These are phyloP conservation scores for Acropora tenuis DNA, from an alignment of 64 coral and sea anemone genomes.

Conservation along the genomic window DNA sequence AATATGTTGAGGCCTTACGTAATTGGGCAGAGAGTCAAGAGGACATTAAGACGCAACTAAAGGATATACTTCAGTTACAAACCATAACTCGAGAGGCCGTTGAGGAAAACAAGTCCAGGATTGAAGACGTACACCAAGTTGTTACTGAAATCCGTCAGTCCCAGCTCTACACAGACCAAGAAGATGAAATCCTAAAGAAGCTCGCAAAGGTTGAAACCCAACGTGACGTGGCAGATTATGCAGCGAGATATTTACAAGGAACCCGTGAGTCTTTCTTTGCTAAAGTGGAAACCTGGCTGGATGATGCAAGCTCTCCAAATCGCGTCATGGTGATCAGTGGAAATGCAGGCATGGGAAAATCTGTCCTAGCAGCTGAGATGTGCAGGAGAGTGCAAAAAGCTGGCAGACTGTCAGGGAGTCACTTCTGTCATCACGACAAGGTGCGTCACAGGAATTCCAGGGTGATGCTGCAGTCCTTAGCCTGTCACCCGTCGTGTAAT, in stretches of 20 bases:
- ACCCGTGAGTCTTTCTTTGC: not conserved
- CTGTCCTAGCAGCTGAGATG: slow-evolving; percentile 19
- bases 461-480: slow-evolving; percentile 59
- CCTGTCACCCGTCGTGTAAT: slow-evolving; percentile 19
- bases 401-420: slow-evolving; percentile 40
- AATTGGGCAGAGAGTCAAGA: not conserved
- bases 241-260: not conserved
- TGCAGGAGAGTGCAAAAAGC: slow-evolving; percentile 38
- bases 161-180: not conserved
- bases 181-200: not conserved
- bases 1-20: not conserved
- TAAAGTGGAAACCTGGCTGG: not conserved
- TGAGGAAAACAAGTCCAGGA: too few relatives aligned
- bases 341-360: slow-evolving; percentile 55
- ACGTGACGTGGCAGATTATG: not conserved
- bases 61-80: not conserved
- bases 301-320: slow-evolving; percentile 3
- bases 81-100: not conserved
- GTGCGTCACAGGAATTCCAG: slow-evolving; percentile 35
- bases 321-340: slow-evolving; percentile 46
- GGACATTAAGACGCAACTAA: not conserved
- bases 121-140: too few relatives aligned
- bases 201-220: not conserved
- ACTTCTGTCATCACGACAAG: slow-evolving; percentile 54
- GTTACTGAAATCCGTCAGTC: too few relatives aligned